Evolutionary conservation across 2,888 invertebrate genomes (phyloP).

Genomic region (Pammene aurita): DNA sequence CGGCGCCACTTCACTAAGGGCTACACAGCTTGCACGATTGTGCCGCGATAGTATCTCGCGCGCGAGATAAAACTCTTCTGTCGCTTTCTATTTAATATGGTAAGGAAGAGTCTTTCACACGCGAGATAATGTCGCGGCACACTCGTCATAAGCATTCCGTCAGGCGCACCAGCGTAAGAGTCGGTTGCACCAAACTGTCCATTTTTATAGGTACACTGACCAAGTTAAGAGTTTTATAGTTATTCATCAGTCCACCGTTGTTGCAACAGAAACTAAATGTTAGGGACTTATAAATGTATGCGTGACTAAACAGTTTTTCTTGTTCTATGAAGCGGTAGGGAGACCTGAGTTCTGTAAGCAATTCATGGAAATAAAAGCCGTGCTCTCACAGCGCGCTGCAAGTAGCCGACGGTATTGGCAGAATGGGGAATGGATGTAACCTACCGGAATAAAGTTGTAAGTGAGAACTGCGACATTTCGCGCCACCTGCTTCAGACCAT

Average conservation of each 20-base stretch:
- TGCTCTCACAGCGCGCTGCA: background rate
- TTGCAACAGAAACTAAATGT: too few relatives aligned
- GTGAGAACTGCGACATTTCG: slow-evolving; percentile 36
- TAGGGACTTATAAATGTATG: background rate
- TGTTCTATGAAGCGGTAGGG: background rate
- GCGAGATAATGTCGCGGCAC: too few relatives aligned
- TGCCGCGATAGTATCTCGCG: too few relatives aligned
- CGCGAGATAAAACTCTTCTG: too few relatives aligned
- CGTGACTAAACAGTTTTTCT: background rate
- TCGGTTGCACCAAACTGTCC: too few relatives aligned
- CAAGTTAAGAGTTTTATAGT: too few relatives aligned
- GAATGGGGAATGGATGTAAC: slow-evolving; percentile 26
- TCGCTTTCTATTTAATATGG: too few relatives aligned
- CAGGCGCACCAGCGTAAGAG: background rate
- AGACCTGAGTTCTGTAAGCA: background rate
- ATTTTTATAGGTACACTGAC: too few relatives aligned
- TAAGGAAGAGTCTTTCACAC: too few relatives aligned
- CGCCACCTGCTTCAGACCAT: slow-evolving; percentile 46
- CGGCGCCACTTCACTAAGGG: background rate
- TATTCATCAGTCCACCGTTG: too few relatives aligned
- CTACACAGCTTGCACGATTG: background rate
- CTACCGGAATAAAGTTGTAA: slow-evolving; percentile 34
- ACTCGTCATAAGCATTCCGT: background rate
- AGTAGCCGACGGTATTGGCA: background rate
- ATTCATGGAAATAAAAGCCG: background rate